phyloP scores from a whole-genome alignment of 2,797 vertebrate genomes.

The Catostomus latipinnis region DNA sequence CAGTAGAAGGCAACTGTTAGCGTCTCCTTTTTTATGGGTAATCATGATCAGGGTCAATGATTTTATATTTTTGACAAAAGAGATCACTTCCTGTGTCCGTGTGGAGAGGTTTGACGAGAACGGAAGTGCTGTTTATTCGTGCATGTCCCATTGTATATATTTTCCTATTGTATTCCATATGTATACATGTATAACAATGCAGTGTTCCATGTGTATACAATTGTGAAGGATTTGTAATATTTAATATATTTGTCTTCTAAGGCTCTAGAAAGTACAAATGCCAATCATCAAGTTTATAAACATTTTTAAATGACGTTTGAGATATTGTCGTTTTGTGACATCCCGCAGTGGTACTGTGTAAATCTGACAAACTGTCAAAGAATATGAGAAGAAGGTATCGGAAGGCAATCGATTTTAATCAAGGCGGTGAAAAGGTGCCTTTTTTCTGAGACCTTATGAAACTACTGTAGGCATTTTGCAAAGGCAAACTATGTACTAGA shows the following conservation, averaged over 20 bases:
- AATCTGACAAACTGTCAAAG: constrained; percentile 60
- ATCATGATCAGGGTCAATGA: constrained; percentile 56
- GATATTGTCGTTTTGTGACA: constrained; percentile 56
- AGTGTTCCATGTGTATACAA: constrained; percentile 77
- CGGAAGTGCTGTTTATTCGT: constrained; percentile 54
- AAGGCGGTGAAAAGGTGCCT: constrained; percentile 56
- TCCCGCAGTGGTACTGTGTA: constrained; percentile 70
- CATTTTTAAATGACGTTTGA: constrained; percentile 61
- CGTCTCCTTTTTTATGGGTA: constrained; percentile 56
- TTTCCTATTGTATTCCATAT: constrained; percentile 75
- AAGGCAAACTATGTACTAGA: constrained; percentile 54
- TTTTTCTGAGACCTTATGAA: constrained; percentile 61
- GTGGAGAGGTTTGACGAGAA: constrained; percentile 40
- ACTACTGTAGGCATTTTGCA: constrained; percentile 63
- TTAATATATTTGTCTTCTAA: constrained; percentile 85
- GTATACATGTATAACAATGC: constrained; percentile 78
- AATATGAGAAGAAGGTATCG: constrained; percentile 44
- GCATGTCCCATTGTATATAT: constrained; percentile 61
- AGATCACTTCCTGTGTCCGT: constrained; percentile 49
- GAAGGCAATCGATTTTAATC: constrained; percentile 46
- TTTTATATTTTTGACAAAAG: constrained; percentile 62
- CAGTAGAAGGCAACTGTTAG: constrained; percentile 55
- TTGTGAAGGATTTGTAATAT: constrained; percentile 83
- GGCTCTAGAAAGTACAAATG: constrained; percentile 76
- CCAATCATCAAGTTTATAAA: constrained; percentile 63